Percentiles rank a stretch among this genome's conserved stretches.
phyloP scores from a whole-genome alignment of 2,888 invertebrate genomes.

The Archips xylosteana region DNA sequence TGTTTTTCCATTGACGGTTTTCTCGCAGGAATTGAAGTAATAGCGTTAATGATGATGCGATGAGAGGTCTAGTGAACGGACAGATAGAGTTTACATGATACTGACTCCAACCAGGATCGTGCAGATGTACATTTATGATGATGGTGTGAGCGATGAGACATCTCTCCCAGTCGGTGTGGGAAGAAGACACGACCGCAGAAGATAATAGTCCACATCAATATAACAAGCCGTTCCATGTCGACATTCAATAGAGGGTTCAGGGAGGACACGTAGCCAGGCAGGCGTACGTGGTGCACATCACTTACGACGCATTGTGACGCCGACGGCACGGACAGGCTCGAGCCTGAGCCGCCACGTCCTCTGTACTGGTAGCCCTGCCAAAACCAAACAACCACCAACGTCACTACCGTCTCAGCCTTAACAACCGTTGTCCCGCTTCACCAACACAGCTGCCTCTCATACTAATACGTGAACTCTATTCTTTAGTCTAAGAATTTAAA shows the following conservation, averaged over 20 bases:
- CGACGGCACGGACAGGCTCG: constrained; percentile 94
- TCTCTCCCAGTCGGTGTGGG: constrained; percentile 76
- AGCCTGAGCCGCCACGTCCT: constrained; percentile 90
- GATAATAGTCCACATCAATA: constrained; percentile 73
- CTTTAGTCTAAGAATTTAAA: constrained; percentile 12
- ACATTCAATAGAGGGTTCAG: constrained; percentile 71
- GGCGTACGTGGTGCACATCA: constrained; percentile 72
- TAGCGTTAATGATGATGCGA: constrained; percentile 65
- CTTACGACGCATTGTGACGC: constrained; percentile 89
- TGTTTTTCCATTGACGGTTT: constrained; percentile 52
- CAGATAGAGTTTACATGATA: constrained; percentile 62
- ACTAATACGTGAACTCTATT: constrained; percentile 19
- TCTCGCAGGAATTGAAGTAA: constrained; percentile 61
- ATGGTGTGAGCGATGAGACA: constrained; percentile 70
- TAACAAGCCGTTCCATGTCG: constrained; percentile 71
- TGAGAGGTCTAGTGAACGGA: constrained; percentile 68
- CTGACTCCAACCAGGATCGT: constrained; percentile 69
- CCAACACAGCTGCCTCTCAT: constrained; percentile 18
- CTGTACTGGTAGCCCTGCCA: constrained; percentile 87
- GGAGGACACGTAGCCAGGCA: constrained; percentile 67
- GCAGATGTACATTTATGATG: constrained; percentile 70
- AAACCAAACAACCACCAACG: constrained; percentile 64
- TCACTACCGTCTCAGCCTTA: constrained; percentile 61
- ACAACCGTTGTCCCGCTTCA: constrained; percentile 43
- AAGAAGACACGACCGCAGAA: constrained; percentile 72